Evolutionary conservation across 2,888 invertebrate genomes (phyloP), one percentile per base, ranked within the genome.

Genomic region (Epistrophella euchroma): DNA sequence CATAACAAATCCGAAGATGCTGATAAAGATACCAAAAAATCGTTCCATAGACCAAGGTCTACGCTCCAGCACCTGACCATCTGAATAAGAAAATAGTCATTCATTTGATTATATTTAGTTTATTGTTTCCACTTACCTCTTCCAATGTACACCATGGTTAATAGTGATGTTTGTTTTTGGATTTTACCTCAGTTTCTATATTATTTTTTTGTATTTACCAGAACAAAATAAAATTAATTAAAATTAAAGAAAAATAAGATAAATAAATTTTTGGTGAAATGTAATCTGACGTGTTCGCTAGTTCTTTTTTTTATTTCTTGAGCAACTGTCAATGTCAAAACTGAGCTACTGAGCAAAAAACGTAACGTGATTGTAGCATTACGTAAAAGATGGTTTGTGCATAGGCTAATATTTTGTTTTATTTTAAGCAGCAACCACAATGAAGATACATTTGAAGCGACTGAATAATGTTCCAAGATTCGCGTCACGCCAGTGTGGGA

Each of bases 91-190:
- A 71, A 52, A 50, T 35, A 37, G 6, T 40, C 11, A 9, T 9
- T n/a, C 0, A 19, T 15, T 19, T 6, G 7, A 15, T 15, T 25
- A 2, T 13, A 1, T 25, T 22, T 22, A 13, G 13, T 19, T 19
- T 4, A 10, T 15, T 15, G 25, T 25, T 10, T 52, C 7, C 2
- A 17, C 11, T 56, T 43, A 88, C 88, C 82, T 52, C 82, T 50
- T 32, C 80, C 88, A 35, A 88, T 88, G 45, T 88, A 88, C 60
- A 88, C 88, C 88, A 88, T 88, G 50, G 64, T 70, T 7, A 52
- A 87, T 78, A 78, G 82, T 72, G 82, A 35, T 15, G 5, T 68
- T 15, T 4, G 2, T 32, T 32, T 7, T 32, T 9, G 0, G 32
- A 7, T 35, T 37, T 11, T 25, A 2, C 17, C 58, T 4, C 0